Conservation (phyloP, 2,888 invertebrate species). For the Eremobia ochroleuca region DNA sequence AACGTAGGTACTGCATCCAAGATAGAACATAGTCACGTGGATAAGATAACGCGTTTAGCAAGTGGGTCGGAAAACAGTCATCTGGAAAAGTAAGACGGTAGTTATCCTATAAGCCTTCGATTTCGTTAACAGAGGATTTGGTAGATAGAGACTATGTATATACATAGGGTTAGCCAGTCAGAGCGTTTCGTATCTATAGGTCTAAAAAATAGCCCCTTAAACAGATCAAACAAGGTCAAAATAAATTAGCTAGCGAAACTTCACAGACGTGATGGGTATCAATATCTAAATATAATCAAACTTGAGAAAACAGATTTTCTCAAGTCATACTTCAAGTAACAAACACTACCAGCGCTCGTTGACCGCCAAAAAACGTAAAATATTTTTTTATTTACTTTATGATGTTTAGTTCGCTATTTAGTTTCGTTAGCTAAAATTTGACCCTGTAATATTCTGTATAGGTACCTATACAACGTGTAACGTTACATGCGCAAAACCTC, state of each 20-base stretch:
- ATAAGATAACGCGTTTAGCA: background rate
- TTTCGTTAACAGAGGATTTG: background rate
- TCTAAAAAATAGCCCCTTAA: background rate
- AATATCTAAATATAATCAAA: background rate
- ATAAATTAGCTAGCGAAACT: background rate
- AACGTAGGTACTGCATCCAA: background rate
- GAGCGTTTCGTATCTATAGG: background rate
- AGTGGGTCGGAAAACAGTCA: background rate
- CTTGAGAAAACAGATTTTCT: background rate
- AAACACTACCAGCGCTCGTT: background rate
- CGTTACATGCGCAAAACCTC: too few relatives aligned
- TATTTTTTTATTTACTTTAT: background rate
- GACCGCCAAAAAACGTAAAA: background rate
- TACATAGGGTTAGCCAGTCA: background rate
- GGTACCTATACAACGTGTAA: too few relatives aligned
- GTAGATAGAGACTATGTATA: background rate
- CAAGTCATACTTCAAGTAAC: background rate
- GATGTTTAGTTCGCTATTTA: background rate
- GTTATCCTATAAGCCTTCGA: background rate
- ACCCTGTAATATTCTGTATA: background rate
- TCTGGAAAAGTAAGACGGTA: background rate
- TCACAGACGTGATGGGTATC: background rate
- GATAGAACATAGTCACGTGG: background rate
- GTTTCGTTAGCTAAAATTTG: background rate
- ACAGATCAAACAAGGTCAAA: background rate